Evolutionary conservation across 2,888 invertebrate genomes (phyloP).

Genomic region (Caenorhabditis sp.): DNA sequence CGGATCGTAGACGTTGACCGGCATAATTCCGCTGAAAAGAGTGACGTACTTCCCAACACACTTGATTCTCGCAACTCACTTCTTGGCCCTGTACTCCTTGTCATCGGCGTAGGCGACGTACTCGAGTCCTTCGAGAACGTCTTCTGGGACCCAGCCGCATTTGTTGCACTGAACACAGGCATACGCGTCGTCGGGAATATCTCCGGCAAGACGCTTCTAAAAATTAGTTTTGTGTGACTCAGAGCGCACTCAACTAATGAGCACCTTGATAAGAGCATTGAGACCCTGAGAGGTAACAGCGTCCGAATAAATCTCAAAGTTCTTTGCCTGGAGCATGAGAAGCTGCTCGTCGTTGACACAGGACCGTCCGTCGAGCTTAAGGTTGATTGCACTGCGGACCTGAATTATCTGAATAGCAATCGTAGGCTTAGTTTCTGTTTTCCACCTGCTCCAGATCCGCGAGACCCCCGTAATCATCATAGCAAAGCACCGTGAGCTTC

Average conservation of each 20-base stretch:
- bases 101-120: too few species aligned
- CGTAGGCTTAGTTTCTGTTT: too few species aligned
- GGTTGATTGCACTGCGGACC: conserved; percentile 2
- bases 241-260: too few species aligned
- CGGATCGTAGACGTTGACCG: not conserved
- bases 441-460: conserved; percentile 12
- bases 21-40: conserved; percentile 14
- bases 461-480: not conserved
- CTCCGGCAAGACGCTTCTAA: not conserved
- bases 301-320: conserved; percentile 9
- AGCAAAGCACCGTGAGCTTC: conserved; percentile 16
- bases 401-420: too few species aligned
- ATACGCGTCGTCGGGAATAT: not conserved
- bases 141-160: not conserved
- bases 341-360: conserved; percentile 5
- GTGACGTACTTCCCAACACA: not conserved
- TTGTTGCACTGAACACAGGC: not conserved
- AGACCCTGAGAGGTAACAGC: conserved; percentile 7
- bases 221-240: not conserved
- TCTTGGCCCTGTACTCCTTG: not conserved
- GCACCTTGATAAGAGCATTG: conserved; percentile 19
- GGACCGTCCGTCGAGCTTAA: conserved; percentile 13
- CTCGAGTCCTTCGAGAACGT: not conserved
- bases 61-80: not conserved
- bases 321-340: not conserved